Evolutionary conservation across 2,113 vertebrate genomes (phyloP).

Genomic region (Sisor rabdophorus): DNA sequence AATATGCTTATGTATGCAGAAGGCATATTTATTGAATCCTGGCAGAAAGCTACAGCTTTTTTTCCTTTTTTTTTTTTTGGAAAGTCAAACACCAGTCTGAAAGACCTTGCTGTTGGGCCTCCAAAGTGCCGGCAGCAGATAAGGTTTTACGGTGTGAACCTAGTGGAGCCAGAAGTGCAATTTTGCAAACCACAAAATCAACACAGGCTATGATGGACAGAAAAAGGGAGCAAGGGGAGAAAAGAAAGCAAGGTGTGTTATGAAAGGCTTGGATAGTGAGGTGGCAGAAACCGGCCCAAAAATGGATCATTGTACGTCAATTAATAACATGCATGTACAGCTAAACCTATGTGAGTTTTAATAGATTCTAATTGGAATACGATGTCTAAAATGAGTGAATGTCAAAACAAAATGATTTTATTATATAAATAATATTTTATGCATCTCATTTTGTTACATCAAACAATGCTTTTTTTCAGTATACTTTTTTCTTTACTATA

Average conservation of each 20-base stretch:
- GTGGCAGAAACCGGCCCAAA: background rate
- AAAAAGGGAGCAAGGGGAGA: slow-evolving; percentile 39
- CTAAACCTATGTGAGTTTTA: no score
- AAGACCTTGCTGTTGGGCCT: slow-evolving; percentile 80
- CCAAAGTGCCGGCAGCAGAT: slow-evolving; percentile 82
- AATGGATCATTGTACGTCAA: slow-evolving; percentile 33
- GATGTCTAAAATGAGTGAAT: no score
- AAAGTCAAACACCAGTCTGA: slow-evolving; percentile 77
- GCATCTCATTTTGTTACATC: no score
- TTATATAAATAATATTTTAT: no score
- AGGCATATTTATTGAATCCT: slow-evolving; percentile 55
- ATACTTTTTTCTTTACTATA: no score
- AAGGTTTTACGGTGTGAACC: slow-evolving; percentile 78
- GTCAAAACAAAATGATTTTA: no score
- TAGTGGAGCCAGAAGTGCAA: slow-evolving; percentile 75
- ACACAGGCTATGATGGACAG: slow-evolving; percentile 72
- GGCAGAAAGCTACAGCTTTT: slow-evolving; percentile 69
- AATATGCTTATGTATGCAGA: slow-evolving; percentile 43
- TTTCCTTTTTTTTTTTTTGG: slow-evolving; percentile 57
- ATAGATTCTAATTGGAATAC: no score
- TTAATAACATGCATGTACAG: no score
- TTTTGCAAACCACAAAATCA: slow-evolving; percentile 88
- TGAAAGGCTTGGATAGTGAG: slow-evolving; percentile 28
- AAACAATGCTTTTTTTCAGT: no score
- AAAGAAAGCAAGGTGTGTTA: slow-evolving; percentile 45